These are phyloP conservation scores for Chaenodraco wilsoni DNA, from an alignment of 2,797 vertebrate genomes.

Conservation along the genomic window DNA sequence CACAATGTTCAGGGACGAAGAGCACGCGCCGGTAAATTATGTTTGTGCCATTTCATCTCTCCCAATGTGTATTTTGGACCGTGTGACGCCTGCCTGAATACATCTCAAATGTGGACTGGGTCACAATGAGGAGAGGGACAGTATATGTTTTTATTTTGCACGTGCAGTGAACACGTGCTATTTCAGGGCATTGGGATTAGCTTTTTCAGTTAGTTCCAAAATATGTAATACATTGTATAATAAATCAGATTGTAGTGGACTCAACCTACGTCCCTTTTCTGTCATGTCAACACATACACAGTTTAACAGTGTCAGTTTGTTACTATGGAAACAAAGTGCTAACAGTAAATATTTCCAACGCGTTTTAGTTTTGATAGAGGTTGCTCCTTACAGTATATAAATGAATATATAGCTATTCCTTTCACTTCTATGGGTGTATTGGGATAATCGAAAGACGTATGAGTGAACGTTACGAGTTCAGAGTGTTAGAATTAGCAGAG, in stretches of 20 bases:
- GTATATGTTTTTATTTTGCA: background rate
- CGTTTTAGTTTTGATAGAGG: too few relatives aligned
- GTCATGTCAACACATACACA: too few relatives aligned
- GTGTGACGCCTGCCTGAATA: conserved; percentile 6
- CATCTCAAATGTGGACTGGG: background rate
- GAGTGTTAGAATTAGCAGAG: too few relatives aligned
- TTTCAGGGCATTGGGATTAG: rapidly evolving
- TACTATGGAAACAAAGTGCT: too few relatives aligned
- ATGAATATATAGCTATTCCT: background rate
- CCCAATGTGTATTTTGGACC: conserved; percentile 4
- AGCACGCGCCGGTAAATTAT: conserved; percentile 25
- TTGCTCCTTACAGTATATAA: too few relatives aligned
- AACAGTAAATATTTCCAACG: too few relatives aligned
- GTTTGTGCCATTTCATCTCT: conserved; percentile 41
- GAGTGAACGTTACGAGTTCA: too few relatives aligned
- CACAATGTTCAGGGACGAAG: conserved; percentile 35
- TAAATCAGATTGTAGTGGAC: background rate
- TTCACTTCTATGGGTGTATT: background rate
- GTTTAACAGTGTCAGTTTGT: too few relatives aligned
- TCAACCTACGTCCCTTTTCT: too few relatives aligned
- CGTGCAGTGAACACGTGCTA: background rate
- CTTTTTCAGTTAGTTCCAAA: background rate
- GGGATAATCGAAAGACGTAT: too few relatives aligned
- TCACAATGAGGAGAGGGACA: background rate
- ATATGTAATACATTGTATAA: background rate